Evolutionary conservation across 2,888 invertebrate species (phyloP), one percentile per base, ranked within the genome.

Genomic region (Rhagophthalmus giganteus): DNA sequence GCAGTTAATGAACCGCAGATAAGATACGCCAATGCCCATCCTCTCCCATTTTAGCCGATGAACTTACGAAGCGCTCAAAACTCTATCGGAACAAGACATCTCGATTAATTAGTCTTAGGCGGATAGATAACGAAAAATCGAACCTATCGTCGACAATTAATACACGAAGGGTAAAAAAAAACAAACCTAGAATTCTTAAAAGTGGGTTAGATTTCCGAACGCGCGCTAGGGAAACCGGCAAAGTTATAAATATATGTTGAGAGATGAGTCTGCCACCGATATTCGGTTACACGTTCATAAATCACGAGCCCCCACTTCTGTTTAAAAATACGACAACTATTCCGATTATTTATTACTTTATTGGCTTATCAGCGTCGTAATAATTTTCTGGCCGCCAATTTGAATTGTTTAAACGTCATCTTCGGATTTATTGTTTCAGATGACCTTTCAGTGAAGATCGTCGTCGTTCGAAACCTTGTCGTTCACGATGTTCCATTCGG

Each of bases 401-500:
- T n/a, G n/a, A n/a, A n/a, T n/a, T n/a, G n/a, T n/a, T n/a, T n/a
- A n/a, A n/a, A n/a, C n/a, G n/a, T n/a, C n/a, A n/a, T n/a, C n/a
- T n/a, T n/a, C n/a, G n/a, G n/a, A n/a, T n/a, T 4, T 41, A 25
- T 44, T 28, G 2, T 45, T 35, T 5, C 38, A 46, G 45, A 46
- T 46, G 35, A n/a, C n/a, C n/a, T n/a, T n/a, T n/a, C n/a, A n/a
- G n/a, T n/a, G n/a, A n/a, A n/a, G n/a, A n/a, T n/a, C n/a, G n/a
- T n/a, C n/a, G n/a, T n/a, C 20, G 9, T 5, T 3, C 10, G 5
- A 35, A 16, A 7, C 12, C 13, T 33, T 13, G 28, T 26, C 15
- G n/a, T 6, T 6, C 9, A 45, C 26, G 33, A 75, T 75, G 75
- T 75, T 74, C 63, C 75, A 74, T 65, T 71, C 75, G 54, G 60